Evolutionary conservation across 92 coral and sea anemone genomes (phyloP), one percentile per base, ranked within the genome.

Genomic region (Epizoanthus stellaris): DNA sequence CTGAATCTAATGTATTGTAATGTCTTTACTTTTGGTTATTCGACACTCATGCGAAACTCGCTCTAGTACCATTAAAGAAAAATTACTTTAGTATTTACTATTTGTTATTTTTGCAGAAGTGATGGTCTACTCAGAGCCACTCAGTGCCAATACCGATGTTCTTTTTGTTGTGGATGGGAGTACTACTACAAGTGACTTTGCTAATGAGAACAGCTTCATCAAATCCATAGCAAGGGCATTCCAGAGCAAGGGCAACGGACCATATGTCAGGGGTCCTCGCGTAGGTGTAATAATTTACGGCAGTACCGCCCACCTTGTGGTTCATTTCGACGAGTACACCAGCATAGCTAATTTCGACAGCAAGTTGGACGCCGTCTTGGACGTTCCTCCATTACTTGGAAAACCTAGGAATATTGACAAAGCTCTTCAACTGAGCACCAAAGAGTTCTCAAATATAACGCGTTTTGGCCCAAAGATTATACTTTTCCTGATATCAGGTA

Each of bases 211-310:
- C 57, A 9, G 34, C 16, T 86, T 86, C 56, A 45, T 86, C 23
- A 69, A 80, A 80, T 20, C 76, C 34, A 49, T 86, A 15, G 21
- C 80, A 9, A 52, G 72, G 20, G 76, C 70, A n/a, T 82, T 86
- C 34, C 80, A 80, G 70, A 14, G 49, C 17, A 76, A 58, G 40
- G 20, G 7, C 4, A 82, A 68, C 13, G 75, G 80, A n/a, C 59
- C 81, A 7, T 70, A 76, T 13, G 47, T 20, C 47, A 71, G 69
- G 34, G 77, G 60, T 59, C 73, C 47, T 38, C 87, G 85, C 66
- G 85, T 77, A 67, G 91, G 91, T 12, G 70, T 88, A 52, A n/a
- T 88, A 56, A 76, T 68, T 70, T 88, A 82, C 54, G 75, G 91
- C 14, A 2, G 54, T 15, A 60, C 71, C 13, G 82, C 71, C 15